Percentiles rank a stretch among this genome's conserved stretches.
Evolutionary conservation across 2,797 vertebrate genomes (phyloP).

Genomic region (Schizopygopsis pylzovi): DNA sequence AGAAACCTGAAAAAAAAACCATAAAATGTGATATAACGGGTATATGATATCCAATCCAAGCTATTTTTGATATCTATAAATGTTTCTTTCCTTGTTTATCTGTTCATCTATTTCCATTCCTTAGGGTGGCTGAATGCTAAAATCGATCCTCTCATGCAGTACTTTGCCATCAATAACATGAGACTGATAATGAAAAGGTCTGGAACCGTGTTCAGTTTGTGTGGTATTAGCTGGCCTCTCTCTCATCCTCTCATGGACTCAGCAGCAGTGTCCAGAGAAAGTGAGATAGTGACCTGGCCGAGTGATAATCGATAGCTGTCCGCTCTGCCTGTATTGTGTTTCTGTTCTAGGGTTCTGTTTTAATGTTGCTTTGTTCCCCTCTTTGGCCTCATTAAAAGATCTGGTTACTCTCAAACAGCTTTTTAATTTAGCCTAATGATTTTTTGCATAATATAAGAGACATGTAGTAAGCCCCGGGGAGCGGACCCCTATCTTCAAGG

Average conservation of each 20-base stretch:
- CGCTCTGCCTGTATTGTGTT: conserved; percentile 77
- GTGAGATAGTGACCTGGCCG: conserved; percentile 79
- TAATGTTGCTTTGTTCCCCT: conserved; percentile 78
- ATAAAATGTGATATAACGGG: conserved; percentile 15
- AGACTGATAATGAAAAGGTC: conserved; percentile 58
- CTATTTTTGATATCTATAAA: conserved; percentile 49
- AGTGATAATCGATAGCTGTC: conserved; percentile 85
- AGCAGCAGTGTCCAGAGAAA: conserved; percentile 57
- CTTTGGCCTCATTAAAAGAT: conserved; percentile 86
- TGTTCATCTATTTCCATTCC: conserved; percentile 49
- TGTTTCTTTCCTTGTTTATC: conserved; percentile 46
- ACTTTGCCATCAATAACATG: conserved; percentile 27
- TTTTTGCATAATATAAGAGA: conserved; percentile 85
- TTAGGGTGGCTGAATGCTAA: conserved; percentile 34
- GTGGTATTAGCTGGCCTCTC: conserved; percentile 52
- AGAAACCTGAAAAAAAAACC: conserved; percentile 9
- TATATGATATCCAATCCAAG: conserved; percentile 13
- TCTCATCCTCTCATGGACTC: conserved; percentile 41
- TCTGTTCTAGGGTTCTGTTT: conserved; percentile 82
- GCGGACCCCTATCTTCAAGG: conserved; percentile 78
- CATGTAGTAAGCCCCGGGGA: conserved; percentile 80
- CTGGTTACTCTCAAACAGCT: conserved; percentile 86
- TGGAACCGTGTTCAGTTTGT: conserved; percentile 44
- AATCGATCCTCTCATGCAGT: conserved; percentile 41
- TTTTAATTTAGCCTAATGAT: conserved; percentile 89